Evolutionary conservation across 2,113 vertebrate species (phyloP), one percentile per base, ranked within the genome.

Genomic region (Menura novaehollandiae): DNA sequence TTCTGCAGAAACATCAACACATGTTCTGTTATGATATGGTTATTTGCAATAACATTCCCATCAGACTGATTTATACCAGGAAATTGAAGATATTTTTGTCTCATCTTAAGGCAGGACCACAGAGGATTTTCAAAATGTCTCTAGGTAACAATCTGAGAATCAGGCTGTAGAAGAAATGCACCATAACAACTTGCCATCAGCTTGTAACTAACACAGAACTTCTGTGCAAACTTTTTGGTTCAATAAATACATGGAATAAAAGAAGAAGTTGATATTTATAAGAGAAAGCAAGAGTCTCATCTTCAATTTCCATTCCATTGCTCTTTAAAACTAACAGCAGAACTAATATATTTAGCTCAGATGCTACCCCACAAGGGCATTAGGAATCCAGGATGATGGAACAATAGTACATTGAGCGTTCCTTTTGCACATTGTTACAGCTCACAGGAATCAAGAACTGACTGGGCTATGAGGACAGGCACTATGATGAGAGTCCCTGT

Each of bases 21-120:
- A 59, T 93, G 80, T 91, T 87, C 55, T 80, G 46, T 60, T 96
- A 90, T 53, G 84, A 96, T 97, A 97, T 23, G 88, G 69, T 76
- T 84, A 80, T 96, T 94, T 79, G 77, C 2, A 49, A 95, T 96
- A 97, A 95, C 91, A 58, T 91, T 97, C 60, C 82, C 87, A 94
- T 96, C 87, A 94, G 96, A 96, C 72, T 94, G 82, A 95, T 95
- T 97, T 93, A 93, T 77, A 55, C 80, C 86, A 91, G 82, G 75
- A 95, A 91, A 76, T 87, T 55, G 30, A 91, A 93, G 62, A 76
- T 81, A 52, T 87, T 78, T 92, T 93, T 88, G n/a, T 51, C 56
- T 53, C 27, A 6, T 95, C 69, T 89, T 91, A 91, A 85, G 67
- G 27, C 53, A 92, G 22, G 5, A 83, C 49, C 69, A 88, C 39